These are phyloP conservation scores for Psittacula derbiana DNA, from an alignment of 2,797 vertebrate genomes.

Conservation along the genomic window DNA sequence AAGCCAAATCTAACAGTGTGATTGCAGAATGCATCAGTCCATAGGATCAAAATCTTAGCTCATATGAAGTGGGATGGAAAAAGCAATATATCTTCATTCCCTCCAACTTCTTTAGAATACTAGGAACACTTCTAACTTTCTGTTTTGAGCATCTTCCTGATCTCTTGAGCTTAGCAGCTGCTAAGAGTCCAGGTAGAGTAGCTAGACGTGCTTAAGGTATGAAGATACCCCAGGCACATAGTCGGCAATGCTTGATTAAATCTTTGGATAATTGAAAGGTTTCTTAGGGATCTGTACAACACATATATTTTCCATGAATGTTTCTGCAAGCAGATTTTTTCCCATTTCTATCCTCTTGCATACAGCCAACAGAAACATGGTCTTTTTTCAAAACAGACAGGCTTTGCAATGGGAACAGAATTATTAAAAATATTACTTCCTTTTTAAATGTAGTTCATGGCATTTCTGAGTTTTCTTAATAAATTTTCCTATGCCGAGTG, in stretches of 20 bases:
- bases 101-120: background rate
- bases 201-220: background rate
- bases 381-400: background rate
- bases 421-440: background rate
- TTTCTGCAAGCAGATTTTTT: background rate
- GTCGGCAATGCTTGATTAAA: background rate
- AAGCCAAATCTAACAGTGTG: background rate
- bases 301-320: background rate
- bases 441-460: background rate
- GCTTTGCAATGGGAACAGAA: background rate
- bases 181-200: background rate
- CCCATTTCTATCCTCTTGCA: background rate
- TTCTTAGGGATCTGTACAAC: background rate
- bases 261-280: background rate
- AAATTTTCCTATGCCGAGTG: background rate
- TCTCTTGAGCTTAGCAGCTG: background rate
- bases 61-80: background rate
- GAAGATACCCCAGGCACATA: background rate
- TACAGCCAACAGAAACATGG: background rate
- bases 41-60: background rate
- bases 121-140: background rate
- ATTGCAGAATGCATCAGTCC: background rate
- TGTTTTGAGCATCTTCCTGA: background rate
- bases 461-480: background rate
- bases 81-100: background rate